A percentile compares a stretch with the other conserved stretches of the same genome.
Conservation (phyloP, 1,140 invertebrate genomes). For the Meloidogyne floridensis region DNA sequence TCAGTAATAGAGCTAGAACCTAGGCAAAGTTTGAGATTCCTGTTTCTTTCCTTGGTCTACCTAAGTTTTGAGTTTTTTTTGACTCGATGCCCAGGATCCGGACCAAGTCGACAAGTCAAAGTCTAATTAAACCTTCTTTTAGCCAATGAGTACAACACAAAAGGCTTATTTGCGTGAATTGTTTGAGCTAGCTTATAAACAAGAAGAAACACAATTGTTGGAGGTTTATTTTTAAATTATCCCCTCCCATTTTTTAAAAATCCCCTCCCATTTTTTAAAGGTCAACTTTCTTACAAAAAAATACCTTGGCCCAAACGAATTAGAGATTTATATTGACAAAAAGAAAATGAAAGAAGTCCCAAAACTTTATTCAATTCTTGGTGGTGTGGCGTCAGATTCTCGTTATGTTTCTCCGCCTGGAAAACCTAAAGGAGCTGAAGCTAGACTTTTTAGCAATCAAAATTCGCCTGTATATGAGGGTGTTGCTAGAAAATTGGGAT, state of each 20-base stretch:
- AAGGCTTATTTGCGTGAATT: slow-evolving; percentile 6
- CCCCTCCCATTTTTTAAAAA: neutral
- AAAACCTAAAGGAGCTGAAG: slow-evolving; percentile 5
- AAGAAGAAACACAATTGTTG: neutral
- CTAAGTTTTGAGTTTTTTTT: too few species aligned
- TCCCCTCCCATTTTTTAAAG: neutral
- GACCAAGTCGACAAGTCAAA: too few species aligned
- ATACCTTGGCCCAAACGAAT: neutral
- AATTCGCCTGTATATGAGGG: slow-evolving; percentile 28
- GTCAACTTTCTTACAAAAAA: neutral
- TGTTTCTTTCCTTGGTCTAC: too few species aligned
- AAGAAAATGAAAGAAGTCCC: neutral
- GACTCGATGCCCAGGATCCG: too few species aligned
- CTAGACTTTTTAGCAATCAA: slow-evolving; percentile 16
- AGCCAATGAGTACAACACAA: neutral
- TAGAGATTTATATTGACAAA: neutral
- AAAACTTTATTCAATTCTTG: neutral
- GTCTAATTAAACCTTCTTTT: neutral
- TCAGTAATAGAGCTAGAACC: too few species aligned
- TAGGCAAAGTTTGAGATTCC: too few species aligned
- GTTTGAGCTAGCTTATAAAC: neutral
- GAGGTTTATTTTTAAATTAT: neutral
- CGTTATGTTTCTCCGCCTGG: slow-evolving; percentile 12
- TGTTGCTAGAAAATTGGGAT: slow-evolving; percentile 18
- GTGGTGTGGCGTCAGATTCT: neutral